These are phyloP conservation scores for Sitobion miscanthi DNA, from an alignment of 1,140 invertebrate genomes.

Conservation along the genomic window DNA sequence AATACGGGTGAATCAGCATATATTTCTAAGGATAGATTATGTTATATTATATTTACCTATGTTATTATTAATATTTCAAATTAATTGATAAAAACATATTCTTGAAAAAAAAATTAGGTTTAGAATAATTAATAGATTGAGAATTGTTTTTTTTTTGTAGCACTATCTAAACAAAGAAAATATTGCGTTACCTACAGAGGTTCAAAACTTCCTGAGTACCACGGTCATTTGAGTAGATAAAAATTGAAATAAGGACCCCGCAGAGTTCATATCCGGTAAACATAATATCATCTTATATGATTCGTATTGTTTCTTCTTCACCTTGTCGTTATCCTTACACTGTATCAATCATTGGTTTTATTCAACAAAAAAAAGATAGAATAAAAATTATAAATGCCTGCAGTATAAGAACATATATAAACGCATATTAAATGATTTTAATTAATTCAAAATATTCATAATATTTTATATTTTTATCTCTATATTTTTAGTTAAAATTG, in stretches of 20 bases:
- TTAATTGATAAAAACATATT: neutral
- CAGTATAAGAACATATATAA: neutral
- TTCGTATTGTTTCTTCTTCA: neutral
- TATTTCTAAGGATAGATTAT: neutral
- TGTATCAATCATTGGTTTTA: neutral
- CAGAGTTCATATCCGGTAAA: neutral
- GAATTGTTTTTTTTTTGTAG: neutral
- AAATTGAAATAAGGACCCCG: neutral
- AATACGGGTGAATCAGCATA: neutral
- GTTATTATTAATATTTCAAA: neutral
- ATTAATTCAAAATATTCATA: neutral
- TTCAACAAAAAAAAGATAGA: neutral
- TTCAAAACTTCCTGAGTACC: neutral
- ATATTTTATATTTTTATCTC: slow-evolving; percentile 1
- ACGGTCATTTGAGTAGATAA: neutral
- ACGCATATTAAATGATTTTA: neutral
- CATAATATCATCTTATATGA: neutral
- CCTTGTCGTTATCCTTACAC: neutral
- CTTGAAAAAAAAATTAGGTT: neutral
- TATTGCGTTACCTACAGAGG: neutral
- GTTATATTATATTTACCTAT: neutral
- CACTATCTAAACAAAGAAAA: neutral
- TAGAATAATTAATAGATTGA: neutral
- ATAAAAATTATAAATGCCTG: neutral
- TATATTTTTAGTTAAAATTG: neutral